A percentile compares a stretch with the other conserved stretches of the same genome.
Conservation (phyloP, 1,140 invertebrate genomes). For the Eupristina koningsbergeri region DNA sequence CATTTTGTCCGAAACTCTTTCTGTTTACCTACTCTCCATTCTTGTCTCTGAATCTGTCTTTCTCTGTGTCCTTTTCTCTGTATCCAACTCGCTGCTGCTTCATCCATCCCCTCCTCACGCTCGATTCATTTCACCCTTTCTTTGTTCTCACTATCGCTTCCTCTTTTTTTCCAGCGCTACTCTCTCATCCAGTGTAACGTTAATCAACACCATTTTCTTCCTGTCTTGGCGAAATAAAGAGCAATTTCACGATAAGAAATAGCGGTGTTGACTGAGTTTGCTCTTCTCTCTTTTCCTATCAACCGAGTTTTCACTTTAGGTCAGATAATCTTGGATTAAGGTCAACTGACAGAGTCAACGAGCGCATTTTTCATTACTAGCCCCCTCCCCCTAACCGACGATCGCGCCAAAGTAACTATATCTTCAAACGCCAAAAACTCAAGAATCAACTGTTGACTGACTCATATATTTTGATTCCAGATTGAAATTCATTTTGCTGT, state of each 20-base stretch:
- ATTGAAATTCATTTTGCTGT: neutral
- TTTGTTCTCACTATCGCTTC: conserved; percentile 55
- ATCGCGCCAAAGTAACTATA: too few relatives aligned
- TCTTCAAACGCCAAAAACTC: neutral
- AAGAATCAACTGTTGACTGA: neutral
- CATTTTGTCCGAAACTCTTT: neutral
- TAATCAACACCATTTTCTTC: neutral
- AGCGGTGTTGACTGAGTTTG: too few relatives aligned
- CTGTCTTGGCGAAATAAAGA: neutral
- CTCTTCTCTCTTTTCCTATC: neutral
- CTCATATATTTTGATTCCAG: neutral
- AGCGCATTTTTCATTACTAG: neutral
- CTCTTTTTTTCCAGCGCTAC: conserved; percentile 5
- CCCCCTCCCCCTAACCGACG: neutral
- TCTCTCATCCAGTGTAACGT: neutral
- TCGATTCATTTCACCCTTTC: conserved; percentile 62
- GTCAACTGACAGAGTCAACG: conserved; percentile 1
- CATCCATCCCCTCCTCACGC: conserved; percentile 30
- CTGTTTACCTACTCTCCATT: neutral
- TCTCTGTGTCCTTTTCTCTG: neutral
- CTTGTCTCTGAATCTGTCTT: neutral
- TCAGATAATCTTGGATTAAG: conserved; percentile 28
- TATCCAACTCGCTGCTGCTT: conserved; percentile 38
- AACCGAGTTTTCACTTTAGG: conserved; percentile 5
- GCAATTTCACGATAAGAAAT: neutral